phyloP scores from a whole-genome alignment of 92 coral and sea anemone species.

The Virgularia gustaviana region DNA sequence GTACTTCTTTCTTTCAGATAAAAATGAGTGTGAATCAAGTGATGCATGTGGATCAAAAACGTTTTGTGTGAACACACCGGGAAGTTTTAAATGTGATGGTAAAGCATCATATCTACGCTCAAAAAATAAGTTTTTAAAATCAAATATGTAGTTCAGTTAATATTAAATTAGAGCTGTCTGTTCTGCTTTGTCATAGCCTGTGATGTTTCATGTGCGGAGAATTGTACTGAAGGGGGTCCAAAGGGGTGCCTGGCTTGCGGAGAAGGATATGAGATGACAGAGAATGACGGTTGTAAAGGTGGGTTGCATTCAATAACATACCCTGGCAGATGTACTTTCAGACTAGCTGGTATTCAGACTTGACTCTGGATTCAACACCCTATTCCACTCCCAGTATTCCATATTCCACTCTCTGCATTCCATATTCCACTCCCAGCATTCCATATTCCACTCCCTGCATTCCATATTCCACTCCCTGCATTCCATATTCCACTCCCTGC shows the following conservation, averaged over 20 bases:
- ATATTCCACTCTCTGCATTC: no score
- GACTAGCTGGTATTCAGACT: no score
- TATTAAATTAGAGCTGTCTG: background rate
- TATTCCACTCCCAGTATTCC: no score
- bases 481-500: no score
- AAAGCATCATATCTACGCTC: background rate
- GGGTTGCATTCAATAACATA: background rate
- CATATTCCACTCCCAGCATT: no score
- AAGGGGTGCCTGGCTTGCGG: conserved; percentile 74
- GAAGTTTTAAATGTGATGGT: conserved; percentile 87
- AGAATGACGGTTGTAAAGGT: conserved; percentile 94
- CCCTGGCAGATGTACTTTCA: no score
- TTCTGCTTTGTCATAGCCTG: conserved; percentile 50
- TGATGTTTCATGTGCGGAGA: conserved; percentile 80
- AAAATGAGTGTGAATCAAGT: conserved; percentile 76
- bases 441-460: no score
- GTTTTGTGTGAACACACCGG: conserved; percentile 80
- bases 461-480: no score
- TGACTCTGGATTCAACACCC: no score
- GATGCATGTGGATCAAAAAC: conserved; percentile 62
- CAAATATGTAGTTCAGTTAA: background rate
- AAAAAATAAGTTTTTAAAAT: background rate
- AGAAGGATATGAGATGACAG: conserved; percentile 72
- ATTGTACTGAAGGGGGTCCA: conserved; percentile 83
- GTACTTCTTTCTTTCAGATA: no score